These are phyloP conservation scores for Drosophila stalkeri DNA, from an alignment of 2,888 invertebrate species.

Conservation along the genomic window DNA sequence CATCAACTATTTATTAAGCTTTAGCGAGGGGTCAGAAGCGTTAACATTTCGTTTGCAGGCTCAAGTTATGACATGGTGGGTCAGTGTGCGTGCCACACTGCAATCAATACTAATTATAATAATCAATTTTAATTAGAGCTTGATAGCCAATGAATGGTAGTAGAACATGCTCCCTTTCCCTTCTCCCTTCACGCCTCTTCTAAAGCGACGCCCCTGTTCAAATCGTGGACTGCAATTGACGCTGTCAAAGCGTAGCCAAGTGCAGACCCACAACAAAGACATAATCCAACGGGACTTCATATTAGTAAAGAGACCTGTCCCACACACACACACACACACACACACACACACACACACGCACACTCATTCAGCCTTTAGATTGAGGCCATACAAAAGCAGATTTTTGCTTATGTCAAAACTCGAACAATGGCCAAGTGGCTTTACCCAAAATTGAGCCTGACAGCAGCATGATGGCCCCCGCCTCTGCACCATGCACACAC, in stretches of 20 bases:
- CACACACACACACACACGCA: conserved; percentile 3
- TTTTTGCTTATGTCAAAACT: conserved; percentile 79
- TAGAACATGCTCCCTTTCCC: background rate
- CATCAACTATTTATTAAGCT: conserved; percentile 63
- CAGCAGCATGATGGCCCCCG: conserved; percentile 47
- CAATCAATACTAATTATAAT: conserved; percentile 78
- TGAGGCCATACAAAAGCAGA: conserved; percentile 60
- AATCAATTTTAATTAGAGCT: conserved; percentile 79
- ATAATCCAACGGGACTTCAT: conserved; percentile 60
- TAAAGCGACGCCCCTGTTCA: conserved; percentile 2
- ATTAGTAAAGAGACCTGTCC: conserved; percentile 55
- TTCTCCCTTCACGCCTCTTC: background rate
- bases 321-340: conserved; percentile 15
- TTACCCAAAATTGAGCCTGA: conserved; percentile 76
- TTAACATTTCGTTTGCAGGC: conserved; percentile 45
- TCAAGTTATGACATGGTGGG: conserved; percentile 56
- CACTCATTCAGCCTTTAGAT: conserved; percentile 28
- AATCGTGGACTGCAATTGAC: conserved; percentile 69
- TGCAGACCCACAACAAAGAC: conserved; percentile 62
- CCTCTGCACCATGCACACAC: background rate
- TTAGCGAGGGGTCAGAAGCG: conserved; percentile 31
- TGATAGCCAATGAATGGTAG: conserved; percentile 26
- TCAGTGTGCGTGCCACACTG: conserved; percentile 60
- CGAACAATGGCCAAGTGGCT: conserved; percentile 77
- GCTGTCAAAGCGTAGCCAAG: conserved; percentile 67